Conservation (phyloP, 2,797 vertebrate species). For the Momotus momota region DNA sequence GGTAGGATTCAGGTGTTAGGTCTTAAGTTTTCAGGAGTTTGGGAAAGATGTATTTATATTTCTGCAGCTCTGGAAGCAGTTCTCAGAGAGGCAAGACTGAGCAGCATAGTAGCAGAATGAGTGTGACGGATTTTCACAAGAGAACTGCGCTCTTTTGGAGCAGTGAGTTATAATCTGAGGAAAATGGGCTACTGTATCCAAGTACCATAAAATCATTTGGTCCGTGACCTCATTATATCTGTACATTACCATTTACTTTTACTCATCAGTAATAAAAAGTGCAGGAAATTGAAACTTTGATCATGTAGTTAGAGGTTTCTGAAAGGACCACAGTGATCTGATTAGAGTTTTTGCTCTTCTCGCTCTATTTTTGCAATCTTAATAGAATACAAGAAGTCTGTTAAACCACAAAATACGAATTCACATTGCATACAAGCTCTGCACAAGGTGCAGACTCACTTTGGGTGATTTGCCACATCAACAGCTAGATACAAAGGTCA, state of each 20-base stretch:
- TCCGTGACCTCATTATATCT: neutral
- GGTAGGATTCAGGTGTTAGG: neutral
- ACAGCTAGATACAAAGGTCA: neutral
- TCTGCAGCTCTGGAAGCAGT: neutral
- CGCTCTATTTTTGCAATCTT: slow-evolving; percentile 6
- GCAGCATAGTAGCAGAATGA: neutral
- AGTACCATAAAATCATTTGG: neutral
- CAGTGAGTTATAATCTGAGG: neutral
- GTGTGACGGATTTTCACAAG: neutral
- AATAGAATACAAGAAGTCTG: slow-evolving; percentile 23
- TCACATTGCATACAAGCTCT: neutral
- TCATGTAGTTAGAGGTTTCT: slow-evolving; percentile 47
- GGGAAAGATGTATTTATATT: neutral
- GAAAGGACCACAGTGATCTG: slow-evolving; percentile 39
- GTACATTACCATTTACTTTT: neutral
- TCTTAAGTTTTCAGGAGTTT: neutral
- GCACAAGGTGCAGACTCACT: neutral
- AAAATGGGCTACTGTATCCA: neutral
- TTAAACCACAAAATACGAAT: neutral
- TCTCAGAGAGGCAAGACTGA: neutral
- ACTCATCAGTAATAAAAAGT: slow-evolving; percentile 14
- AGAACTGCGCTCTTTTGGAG: neutral
- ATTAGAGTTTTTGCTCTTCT: slow-evolving; percentile 30
- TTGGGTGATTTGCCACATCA: neutral
- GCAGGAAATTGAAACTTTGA: slow-evolving; percentile 60